Evolutionary conservation across 2,113 vertebrate genomes (phyloP).

Genomic region (pig (Sus scrofa)): T2T-Sscrofa CM000824.6:99655001-99655500

Average conservation of each 20-base stretch:
- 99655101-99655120: background rate
- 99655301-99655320: too few species aligned
- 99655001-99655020: background rate
- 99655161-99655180: background rate
- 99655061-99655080: background rate
- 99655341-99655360: too few species aligned
- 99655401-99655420: background rate
- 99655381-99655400: too few species aligned
- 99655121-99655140: background rate
- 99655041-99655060: background rate
- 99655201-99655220: background rate
- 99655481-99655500: background rate
- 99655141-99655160: background rate
- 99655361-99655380: too few species aligned
- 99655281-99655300: too few species aligned
- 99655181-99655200: background rate
- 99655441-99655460: background rate
- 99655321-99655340: too few species aligned
- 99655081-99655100: background rate
- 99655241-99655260: background rate
- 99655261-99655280: background rate
- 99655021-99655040: slow-evolving; percentile 1
- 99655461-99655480: background rate
- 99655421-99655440: background rate
- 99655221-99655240: background rate